A percentile compares a stretch with the other conserved stretches of the same genome.
These are phyloP conservation scores for Phocoena sinus DNA, from an alignment of 2,113 vertebrate species.

Conservation along the genomic window DNA sequence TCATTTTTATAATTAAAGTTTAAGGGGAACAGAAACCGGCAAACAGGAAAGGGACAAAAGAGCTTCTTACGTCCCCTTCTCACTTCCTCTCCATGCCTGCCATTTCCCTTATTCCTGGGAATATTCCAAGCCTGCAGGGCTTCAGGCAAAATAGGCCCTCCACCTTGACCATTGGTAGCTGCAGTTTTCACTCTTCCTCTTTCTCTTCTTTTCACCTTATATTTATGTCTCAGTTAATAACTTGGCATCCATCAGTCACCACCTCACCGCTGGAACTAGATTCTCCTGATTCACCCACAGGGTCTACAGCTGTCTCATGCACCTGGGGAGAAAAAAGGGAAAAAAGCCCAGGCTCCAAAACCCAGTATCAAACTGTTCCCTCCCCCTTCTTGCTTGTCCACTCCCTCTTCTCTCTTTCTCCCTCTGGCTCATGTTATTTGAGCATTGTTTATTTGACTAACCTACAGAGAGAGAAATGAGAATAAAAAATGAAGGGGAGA, in stretches of 20 bases:
- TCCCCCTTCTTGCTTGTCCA: not conserved
- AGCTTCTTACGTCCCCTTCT: no score
- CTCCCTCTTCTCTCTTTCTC: not conserved
- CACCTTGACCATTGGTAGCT: not conserved
- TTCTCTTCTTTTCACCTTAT: not conserved
- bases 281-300: not conserved
- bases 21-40: not conserved
- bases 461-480: not conserved
- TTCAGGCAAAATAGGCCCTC: not conserved
- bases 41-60: not conserved
- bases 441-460: not conserved
- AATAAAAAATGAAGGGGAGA: not conserved
- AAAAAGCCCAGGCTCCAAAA: not conserved
- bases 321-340: not conserved
- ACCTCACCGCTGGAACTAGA: not conserved
- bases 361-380: no score
- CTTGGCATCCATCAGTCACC: not conserved
- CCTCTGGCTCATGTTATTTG: not conserved
- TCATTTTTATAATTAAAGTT: not conserved
- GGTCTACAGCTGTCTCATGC: not conserved
- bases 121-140: not conserved
- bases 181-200: not conserved
- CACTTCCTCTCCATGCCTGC: not conserved
- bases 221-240: not conserved
- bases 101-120: not conserved